Base-by-base conservation (phyloP, 2,113 vertebrate species). In the Etheostoma spectabile region DNA sequence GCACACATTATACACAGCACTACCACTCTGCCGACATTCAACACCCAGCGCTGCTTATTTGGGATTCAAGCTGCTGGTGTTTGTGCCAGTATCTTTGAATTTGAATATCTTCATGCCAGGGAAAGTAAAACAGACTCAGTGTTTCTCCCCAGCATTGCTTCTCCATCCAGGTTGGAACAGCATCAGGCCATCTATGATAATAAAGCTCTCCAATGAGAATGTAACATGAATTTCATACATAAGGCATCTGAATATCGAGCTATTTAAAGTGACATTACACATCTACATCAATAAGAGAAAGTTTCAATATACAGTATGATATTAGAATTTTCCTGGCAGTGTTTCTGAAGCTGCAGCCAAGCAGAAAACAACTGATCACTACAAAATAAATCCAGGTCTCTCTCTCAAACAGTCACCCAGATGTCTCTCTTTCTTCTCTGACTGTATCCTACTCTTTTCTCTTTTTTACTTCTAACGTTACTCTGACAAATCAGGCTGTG, bases 51-150 rank as follows among this genome's bases (percentile, higher is more conserved):
- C 61, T 53, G 56, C 70, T 66, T 52, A 61, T 81, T 85, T 84
- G 67, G 74, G 57, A 92, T 86, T 74, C 42, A 67, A 18, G 51
- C 78, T 76, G 53, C 53, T 27, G 63, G 30, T 69, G 65, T 85
- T 79, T 68, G 67, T 79, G 71, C 84, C 84, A 48, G 56, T 35
- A 67, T 80, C 71, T 74, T 63, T 63, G 18, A 88, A 85, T 84
- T 72, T 85, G 59, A 79, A 79, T 79, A 88, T 74, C 56, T 73
- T 18, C 35, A 56, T 51, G 56, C 21, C 22, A 63, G 27, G 74
- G 22, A 62, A 64, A 82, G 49, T 70, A 12, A 55, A 57, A 88
- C 49, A 30, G 56, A 19, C 46, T 77, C 48, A 27, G 13, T 22
- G 33, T 64, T 67, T 42, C 27, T 62, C 48, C 7, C 12, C 27